Percentiles rank a stretch among this genome's conserved stretches.
Conservation (phyloP, 2,113 vertebrate genomes). For the Hydropotes inermis region DNA sequence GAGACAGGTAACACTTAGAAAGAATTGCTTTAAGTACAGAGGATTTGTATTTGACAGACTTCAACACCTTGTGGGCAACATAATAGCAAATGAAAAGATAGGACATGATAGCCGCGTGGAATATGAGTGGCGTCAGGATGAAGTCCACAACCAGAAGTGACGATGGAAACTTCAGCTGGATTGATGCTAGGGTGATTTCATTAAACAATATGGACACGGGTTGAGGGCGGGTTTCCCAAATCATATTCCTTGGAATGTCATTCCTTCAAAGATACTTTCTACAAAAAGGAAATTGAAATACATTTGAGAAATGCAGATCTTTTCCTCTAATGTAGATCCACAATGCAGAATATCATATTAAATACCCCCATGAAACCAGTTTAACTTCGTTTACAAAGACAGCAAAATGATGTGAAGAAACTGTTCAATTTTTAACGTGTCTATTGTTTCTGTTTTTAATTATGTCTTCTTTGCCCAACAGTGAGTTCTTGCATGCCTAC, state of each 20-base stretch:
- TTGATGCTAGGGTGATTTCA: neutral
- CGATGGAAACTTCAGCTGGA: neutral
- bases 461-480: slow-evolving; percentile 1
- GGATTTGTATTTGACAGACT: neutral
- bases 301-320: neutral
- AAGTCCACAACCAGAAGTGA: neutral
- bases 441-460: slow-evolving; percentile 34
- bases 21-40: neutral
- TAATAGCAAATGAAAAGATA: neutral
- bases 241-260: neutral
- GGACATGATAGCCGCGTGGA: neutral
- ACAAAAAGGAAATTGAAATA: neutral
- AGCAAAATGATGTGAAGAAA: neutral
- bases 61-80: neutral
- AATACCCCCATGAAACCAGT: neutral
- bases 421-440: neutral
- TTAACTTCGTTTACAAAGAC: slow-evolving; percentile 23
- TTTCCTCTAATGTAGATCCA: neutral
- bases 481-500: slow-evolving; percentile 25
- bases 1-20: neutral
- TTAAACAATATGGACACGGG: neutral
- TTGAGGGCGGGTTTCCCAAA: neutral
- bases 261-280: slow-evolving; percentile 39
- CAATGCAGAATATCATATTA: neutral
- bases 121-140: neutral